Base-by-base conservation (phyloP, 2,797 vertebrate genomes). In the Liasis olivaceus region DNA sequence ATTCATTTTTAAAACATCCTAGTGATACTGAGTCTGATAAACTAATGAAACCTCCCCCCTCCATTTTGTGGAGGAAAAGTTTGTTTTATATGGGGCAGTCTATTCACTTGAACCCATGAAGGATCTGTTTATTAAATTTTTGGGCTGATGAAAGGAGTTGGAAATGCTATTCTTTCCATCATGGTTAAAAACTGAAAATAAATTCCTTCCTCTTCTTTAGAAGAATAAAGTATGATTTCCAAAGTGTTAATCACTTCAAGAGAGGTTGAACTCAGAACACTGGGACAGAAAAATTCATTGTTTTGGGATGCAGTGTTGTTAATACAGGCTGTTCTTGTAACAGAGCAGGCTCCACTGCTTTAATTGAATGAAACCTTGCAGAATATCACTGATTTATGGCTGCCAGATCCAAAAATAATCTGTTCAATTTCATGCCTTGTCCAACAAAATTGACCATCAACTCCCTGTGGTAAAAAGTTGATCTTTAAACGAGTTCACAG, bases 341-440 rank as follows among this genome's bases (percentile, higher is more conserved):
- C 84, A 87, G 51, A 88, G 26, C 47, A 69, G 66, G 15, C n/a
- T 62, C 91, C 36, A 90, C 28, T 88, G 58, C 5, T 92, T 90
- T 81, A 93, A 89, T 89, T 91, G 89, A 94, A 91, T 88, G 89
- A 90, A 85, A 59, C 62, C 92, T 89, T 92, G 42, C 0, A 0
- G 94, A 81, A 20, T 63, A 56, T 5, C 90, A 92, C 91, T 95
- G 93, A 96, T 94, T 95, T 90, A 90, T 92, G 86, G 64, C 94
- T 95, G 94, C 31, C 77, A 81, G 85, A 85, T 77, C 69, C 85
- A 95, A 90, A 20, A 89, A 69, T 87, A 0, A 0, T 90, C 62
- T 11, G 91, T 91, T 96, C 96, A 89, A 94, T 95, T 84, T 66
- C 0, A 0, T 64, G 87, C 85, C 95, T 84, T 88, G 88, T 90